Evolutionary conservation across 1,140 invertebrate genomes (phyloP).

Genomic region (Atta texana): DNA sequence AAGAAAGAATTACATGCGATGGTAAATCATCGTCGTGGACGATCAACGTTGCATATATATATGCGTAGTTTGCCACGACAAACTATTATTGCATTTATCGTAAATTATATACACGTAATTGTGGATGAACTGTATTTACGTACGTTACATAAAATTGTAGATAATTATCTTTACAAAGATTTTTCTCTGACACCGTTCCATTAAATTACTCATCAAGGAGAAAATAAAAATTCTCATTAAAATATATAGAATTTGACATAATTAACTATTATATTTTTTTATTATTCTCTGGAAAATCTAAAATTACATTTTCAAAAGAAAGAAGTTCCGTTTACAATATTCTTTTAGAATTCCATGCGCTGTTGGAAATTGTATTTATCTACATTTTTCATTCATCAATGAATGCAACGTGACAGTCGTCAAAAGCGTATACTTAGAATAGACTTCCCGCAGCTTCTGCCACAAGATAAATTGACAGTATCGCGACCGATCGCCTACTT

Average conservation of each 20-base stretch:
- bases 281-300: background rate
- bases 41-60: background rate
- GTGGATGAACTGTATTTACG: background rate
- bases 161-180: slow-evolving; percentile 12
- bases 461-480: slow-evolving; percentile 34
- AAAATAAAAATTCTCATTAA: background rate
- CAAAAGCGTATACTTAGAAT: slow-evolving; percentile 6
- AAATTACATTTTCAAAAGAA: background rate
- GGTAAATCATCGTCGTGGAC: slow-evolving; percentile 25
- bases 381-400: slow-evolving; percentile 25
- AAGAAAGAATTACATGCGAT: slow-evolving; percentile 39
- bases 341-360: background rate
- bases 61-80: background rate
- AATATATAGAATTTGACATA: background rate
- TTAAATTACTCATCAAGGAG: background rate
- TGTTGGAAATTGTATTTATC: slow-evolving; percentile 5
- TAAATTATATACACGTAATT: slow-evolving; percentile 10
- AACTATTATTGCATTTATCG: slow-evolving; percentile 32
- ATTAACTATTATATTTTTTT: background rate
- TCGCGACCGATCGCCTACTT: slow-evolving; percentile 3
- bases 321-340: background rate
- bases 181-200: background rate
- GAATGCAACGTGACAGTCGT: background rate
- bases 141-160: slow-evolving; percentile 23
- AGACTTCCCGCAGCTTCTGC: slow-evolving; percentile 23